Evolutionary conservation across 2,113 vertebrate species (phyloP).

Genomic region (Hemicordylus capensis): DNA sequence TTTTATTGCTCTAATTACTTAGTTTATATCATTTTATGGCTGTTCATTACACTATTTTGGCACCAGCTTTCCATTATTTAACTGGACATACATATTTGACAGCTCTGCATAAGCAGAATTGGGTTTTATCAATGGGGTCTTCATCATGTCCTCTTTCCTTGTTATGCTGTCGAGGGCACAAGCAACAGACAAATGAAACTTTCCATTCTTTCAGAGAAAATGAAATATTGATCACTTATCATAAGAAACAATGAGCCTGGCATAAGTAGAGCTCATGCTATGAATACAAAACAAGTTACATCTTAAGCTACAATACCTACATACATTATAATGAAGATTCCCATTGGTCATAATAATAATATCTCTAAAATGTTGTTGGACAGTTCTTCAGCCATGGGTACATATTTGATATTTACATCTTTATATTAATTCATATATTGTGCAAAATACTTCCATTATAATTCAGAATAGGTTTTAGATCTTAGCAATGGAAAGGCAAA

Average conservation of each 20-base stretch:
- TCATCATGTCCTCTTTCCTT: conserved; percentile 50
- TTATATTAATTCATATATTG: conserved; percentile 15
- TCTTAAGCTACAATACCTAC: conserved; percentile 50
- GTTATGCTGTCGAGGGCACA: conserved; percentile 60
- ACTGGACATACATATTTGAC: conserved; percentile 30
- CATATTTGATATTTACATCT: conserved; percentile 22
- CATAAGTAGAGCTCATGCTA: conserved; percentile 58
- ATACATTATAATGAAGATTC: conserved; percentile 58
- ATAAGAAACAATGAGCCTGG: conserved; percentile 84
- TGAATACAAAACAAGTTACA: conserved; percentile 68
- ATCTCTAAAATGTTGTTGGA: conserved; percentile 17
- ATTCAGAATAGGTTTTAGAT: neutral
- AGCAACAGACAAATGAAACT: conserved; percentile 73
- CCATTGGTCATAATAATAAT: conserved; percentile 46
- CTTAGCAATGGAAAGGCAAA: conserved; percentile 10
- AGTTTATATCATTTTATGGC: conserved; percentile 71
- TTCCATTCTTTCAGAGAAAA: conserved; percentile 85
- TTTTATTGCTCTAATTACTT: conserved; percentile 50
- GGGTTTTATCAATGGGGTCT: conserved; percentile 29
- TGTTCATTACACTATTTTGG: conserved; percentile 73
- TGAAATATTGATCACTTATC: conserved; percentile 94
- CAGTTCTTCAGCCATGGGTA: conserved; percentile 5
- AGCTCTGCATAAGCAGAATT: neutral
- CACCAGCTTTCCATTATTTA: conserved; percentile 41
- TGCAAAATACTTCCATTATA: neutral